Base-by-base conservation (phyloP, 2,797 vertebrate species). In the Parauchenoglanis ngamensis region DNA sequence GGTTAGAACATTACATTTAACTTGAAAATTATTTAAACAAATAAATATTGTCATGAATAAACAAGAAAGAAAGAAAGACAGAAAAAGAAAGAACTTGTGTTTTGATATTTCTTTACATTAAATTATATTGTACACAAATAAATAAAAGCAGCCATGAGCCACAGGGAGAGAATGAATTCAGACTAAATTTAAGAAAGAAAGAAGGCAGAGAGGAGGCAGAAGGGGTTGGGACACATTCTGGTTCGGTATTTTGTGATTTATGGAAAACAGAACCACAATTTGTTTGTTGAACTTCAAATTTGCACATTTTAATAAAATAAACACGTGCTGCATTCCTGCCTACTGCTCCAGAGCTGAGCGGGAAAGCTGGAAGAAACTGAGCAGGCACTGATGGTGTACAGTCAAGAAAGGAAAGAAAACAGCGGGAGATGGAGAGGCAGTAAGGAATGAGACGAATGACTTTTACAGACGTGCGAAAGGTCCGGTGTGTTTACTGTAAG, bases 381-480 rank as follows among this genome's bases (percentile, higher is more conserved):
- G 83, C 87, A 78, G 28, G n/a, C 52, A 61, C 73, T 61, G 68
- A 57, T 0, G 4, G 17, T 79, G 68, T 67, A 54, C 83, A 87
- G n/a, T 21, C 57, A 85, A 87, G n/a, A 85, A 77, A 79, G 67
- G 89, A 75, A 88, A 49, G 25, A 75, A 86, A 44, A 28, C 8
- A 4, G 35, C 28, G 1, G 3, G 40, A 65, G 79, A 82, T 49
- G 40, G 79, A 65, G 59, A 65, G 57, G 44, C 84, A 85, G n/a
- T 21, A 25, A 83, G 88, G 54, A 57, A 70, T 61, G 73, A 91
- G 86, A 91, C 68, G n/a, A 85, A 89, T 90, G 77, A 73, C 82
- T 86, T 77, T 65, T 84, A 85, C 56, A 44, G 56, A 76, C 40
- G 87, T 90, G 90, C 88, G 85, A 90, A 85, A 49, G 83, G 28